Conservation (phyloP, 2,797 vertebrate genomes). For the Ispidina lecontei region DNA sequence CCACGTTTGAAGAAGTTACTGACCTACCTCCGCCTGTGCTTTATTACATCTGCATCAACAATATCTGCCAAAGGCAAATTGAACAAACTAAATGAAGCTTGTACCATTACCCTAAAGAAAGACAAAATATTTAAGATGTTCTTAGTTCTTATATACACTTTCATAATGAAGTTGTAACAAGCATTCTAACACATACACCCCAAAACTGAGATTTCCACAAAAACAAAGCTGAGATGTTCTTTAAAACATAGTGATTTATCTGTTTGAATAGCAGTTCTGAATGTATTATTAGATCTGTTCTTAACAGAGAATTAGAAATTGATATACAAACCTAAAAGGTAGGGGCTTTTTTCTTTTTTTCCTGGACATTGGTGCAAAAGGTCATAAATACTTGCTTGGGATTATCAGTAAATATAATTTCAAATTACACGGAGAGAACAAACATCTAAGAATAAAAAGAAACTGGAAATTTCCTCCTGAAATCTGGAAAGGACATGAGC, state of each 20-base stretch:
- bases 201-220: background rate
- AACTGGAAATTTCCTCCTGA: constrained; percentile 1
- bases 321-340: background rate
- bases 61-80: constrained; percentile 90
- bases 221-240: background rate
- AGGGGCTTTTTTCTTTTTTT: background rate
- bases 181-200: background rate
- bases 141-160: background rate
- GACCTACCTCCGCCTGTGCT: constrained; percentile 86
- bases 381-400: background rate
- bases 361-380: background rate
- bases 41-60: constrained; percentile 86
- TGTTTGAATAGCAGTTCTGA: background rate
- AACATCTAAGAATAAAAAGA: background rate
- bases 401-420: background rate
- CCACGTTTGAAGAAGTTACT: background rate
- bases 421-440: background rate
- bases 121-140: constrained; percentile 20
- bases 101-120: constrained; percentile 83
- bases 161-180: background rate
- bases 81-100: constrained; percentile 89
- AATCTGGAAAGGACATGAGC: background rate
- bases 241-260: background rate
- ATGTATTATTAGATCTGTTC: background rate
- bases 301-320: background rate